Conservation (phyloP, 2,797 vertebrate genomes). For the Ptychadena robeensis region DNA sequence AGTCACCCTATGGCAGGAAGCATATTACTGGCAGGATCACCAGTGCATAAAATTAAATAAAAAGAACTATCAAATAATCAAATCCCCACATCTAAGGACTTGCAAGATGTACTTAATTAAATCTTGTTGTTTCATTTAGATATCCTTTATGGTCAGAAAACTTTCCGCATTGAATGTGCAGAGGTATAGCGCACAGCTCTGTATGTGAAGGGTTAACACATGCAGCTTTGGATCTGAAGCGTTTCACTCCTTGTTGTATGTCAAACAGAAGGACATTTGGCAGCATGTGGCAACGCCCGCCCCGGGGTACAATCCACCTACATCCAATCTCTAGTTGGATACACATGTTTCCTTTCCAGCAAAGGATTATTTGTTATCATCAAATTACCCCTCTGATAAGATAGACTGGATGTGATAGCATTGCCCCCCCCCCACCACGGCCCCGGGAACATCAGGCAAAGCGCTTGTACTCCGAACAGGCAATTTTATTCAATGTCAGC, state of each 20-base stretch:
- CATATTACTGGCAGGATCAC: too few species aligned
- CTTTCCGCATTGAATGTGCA: too few species aligned
- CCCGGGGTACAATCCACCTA: conserved; percentile 86
- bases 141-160: not conserved
- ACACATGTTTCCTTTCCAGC: conserved; percentile 91
- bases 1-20: too few species aligned
- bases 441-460: conserved; percentile 58
- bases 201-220: conserved; percentile 15
- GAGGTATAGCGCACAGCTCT: not conserved
- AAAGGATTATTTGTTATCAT: conserved; percentile 86
- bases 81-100: too few species aligned
- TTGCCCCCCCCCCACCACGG: conserved; percentile 55
- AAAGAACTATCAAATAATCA: too few species aligned
- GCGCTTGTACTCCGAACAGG: conserved; percentile 55
- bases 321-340: conserved; percentile 83
- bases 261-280: conserved; percentile 79
- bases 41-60: too few species aligned
- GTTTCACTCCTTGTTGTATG: conserved; percentile 71
- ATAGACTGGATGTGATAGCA: conserved; percentile 78
- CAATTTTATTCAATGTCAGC: conserved; percentile 84
- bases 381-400: conserved; percentile 83
- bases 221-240: conserved; percentile 34
- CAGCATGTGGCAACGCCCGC: conserved; percentile 68
- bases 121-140: too few species aligned
- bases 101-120: too few species aligned